Base-by-base conservation (phyloP, 1,140 invertebrate species). In the Cydia splendana region DNA sequence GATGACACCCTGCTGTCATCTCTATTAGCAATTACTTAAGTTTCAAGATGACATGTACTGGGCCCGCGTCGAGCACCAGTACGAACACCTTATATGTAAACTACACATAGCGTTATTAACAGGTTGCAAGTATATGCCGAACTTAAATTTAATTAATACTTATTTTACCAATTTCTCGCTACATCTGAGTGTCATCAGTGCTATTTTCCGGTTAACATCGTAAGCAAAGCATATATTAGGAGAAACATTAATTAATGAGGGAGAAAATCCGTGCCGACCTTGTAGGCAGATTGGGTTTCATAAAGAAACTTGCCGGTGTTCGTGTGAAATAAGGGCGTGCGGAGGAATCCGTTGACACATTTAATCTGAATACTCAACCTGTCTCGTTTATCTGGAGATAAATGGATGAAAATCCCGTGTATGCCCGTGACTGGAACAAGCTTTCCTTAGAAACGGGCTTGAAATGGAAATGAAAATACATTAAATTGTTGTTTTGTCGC, bases 341-440 rank as follows among this genome's bases (percentile, higher is more conserved):
- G 67, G 67, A 71, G 67, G 67, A 42, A 71, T 71, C 45, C 67
- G 67, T 71, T 71, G 67, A 71, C 67, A 71, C 67, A 71, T 71
- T 71, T 71, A 71, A 71, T 71, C 67, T 71, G 45, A 24, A 71
- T 42, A 71, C 65, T 69, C 67, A 71, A 71, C 67, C 67, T 71
- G 67, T 71, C 67, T 71, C 67, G 67, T 45, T 71, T 71, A 71
- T 71, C 67, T 71, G 15, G 38, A 71, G 67, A 71, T 71, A 71
- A 71, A 71, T 71, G 67, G 67, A 15, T n/a, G 38, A 20, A 71
- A 45, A 71, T 71, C 67, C 67, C 67, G 34, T 45, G 67, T 42
- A 71, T 45, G 45, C 67, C 45, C 45, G 65, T 69, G 67, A 71
- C 67, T 71, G 67, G 67, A 71, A 38, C 65, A 65, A 65, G 24